Evolutionary conservation across 1,140 invertebrate genomes (phyloP).

Genomic region (Colletes gigas): DNA sequence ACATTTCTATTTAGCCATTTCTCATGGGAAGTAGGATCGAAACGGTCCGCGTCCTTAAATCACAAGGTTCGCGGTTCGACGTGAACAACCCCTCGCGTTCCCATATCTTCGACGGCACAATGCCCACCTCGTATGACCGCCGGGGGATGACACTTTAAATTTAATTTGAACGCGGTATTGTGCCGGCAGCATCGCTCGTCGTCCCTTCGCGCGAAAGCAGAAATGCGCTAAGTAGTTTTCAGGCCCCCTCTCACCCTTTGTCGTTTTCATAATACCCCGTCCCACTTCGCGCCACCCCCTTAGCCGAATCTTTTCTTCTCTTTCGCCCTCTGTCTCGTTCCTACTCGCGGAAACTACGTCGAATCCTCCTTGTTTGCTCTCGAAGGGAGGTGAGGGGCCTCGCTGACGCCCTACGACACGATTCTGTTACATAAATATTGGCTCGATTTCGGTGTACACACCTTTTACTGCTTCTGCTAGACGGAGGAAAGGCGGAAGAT

Average conservation of each 20-base stretch:
- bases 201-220: slow-evolving; percentile 22
- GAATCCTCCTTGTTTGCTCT: slow-evolving; percentile 49
- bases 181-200: slow-evolving; percentile 46
- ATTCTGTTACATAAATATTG: slow-evolving; percentile 70
- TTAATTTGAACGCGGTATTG: slow-evolving; percentile 67
- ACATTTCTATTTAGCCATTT: slow-evolving; percentile 6
- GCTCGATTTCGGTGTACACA: slow-evolving; percentile 65
- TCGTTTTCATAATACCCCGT: slow-evolving; percentile 49
- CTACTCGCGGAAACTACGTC: neutral
- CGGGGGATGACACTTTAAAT: slow-evolving; percentile 67
- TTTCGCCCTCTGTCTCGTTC: neutral
- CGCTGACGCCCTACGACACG: slow-evolving; percentile 44
- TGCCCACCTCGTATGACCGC: slow-evolving; percentile 59
- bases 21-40: neutral
- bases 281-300: neutral
- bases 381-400: slow-evolving; percentile 35
- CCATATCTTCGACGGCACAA: slow-evolving; percentile 49
- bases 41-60: slow-evolving; percentile 31
- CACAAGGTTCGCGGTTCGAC: slow-evolving; percentile 13
- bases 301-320: neutral
- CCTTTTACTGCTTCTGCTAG: slow-evolving; percentile 52
- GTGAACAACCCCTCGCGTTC: slow-evolving; percentile 8
- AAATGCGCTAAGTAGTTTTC: slow-evolving; percentile 48
- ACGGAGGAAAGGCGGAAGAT: slow-evolving; percentile 6
- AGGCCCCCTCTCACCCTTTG: slow-evolving; percentile 33